Conservation (phyloP, 2,113 vertebrate genomes). For the Nothocercus nigrocapillus region DNA sequence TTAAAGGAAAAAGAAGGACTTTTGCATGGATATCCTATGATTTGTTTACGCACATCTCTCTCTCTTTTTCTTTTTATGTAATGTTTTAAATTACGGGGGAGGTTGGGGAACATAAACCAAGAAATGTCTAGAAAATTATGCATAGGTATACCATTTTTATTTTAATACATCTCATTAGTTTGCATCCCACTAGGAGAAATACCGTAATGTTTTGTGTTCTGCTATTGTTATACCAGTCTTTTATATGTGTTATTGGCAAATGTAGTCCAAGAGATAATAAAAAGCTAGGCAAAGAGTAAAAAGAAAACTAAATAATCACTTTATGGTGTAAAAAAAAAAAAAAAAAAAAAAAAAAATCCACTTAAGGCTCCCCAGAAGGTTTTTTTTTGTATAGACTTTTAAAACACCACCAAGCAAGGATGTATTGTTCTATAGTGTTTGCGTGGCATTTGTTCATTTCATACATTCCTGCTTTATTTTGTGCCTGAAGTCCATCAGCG, state of each 20-base stretch:
- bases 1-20: conserved; percentile 61
- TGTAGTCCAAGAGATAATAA: conserved; percentile 80
- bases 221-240: conserved; percentile 77
- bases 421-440: conserved; percentile 69
- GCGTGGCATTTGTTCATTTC: conserved; percentile 68
- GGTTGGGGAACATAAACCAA: conserved; percentile 71
- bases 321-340: conserved; percentile 81
- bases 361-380: conserved; percentile 84
- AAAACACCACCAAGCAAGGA: conserved; percentile 76
- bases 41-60: conserved; percentile 70
- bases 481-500: conserved; percentile 60
- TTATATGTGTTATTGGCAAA: conserved; percentile 76
- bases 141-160: conserved; percentile 82
- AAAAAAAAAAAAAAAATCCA: conserved; percentile 66
- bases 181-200: conserved; percentile 76
- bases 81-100: conserved; percentile 71
- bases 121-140: conserved; percentile 76
- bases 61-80: conserved; percentile 53
- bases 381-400: conserved; percentile 77
- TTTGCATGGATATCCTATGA: conserved; percentile 75
- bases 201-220: conserved; percentile 67
- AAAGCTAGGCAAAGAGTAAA: conserved; percentile 81
- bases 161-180: conserved; percentile 83
- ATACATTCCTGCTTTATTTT: conserved; percentile 74
- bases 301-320: conserved; percentile 85